Evolutionary conservation across 2,888 invertebrate species (phyloP).

Genomic region (Oxystoma pomonae): DNA sequence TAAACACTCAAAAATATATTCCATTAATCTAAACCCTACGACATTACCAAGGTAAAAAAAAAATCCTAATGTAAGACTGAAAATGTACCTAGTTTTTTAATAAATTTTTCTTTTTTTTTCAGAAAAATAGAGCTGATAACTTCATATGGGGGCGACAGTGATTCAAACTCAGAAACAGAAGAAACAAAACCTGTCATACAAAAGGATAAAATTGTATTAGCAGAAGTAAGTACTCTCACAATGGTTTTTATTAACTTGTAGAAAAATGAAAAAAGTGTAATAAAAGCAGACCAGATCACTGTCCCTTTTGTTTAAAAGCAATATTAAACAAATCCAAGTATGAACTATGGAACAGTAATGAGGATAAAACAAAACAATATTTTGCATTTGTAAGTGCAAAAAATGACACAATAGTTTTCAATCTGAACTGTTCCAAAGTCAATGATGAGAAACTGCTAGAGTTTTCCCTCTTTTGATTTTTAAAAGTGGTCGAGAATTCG

Average conservation of each 20-base stretch:
- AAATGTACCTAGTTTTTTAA: no score
- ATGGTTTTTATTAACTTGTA: slow-evolving; percentile 1
- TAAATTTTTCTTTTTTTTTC: slow-evolving; percentile 24
- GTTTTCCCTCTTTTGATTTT: slow-evolving; percentile 34
- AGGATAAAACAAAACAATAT: not conserved
- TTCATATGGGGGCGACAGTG: slow-evolving; percentile 53
- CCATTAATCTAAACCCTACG: no score
- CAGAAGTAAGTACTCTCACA: not conserved
- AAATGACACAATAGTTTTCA: slow-evolving; percentile 45
- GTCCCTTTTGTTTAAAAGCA: no score
- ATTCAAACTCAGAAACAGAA: slow-evolving; percentile 40
- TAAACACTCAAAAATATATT: no score
- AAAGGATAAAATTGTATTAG: not conserved
- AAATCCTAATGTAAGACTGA: no score
- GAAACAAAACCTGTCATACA: not conserved
- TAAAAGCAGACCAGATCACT: no score
- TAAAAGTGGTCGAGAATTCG: slow-evolving; percentile 40
- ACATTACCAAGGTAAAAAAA: no score
- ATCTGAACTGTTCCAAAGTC: slow-evolving; percentile 41
- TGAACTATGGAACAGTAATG: not conserved
- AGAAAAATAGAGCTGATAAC: slow-evolving; percentile 58
- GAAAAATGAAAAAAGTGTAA: not conserved
- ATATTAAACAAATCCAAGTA: slow-evolving; percentile 2
- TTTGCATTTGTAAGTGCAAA: slow-evolving; percentile 3
- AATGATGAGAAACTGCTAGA: slow-evolving; percentile 47